Percentiles rank a stretch among this genome's conserved stretches.
phyloP scores from a whole-genome alignment of 2,888 invertebrate genomes.

The Amblyteles armatorius region DNA sequence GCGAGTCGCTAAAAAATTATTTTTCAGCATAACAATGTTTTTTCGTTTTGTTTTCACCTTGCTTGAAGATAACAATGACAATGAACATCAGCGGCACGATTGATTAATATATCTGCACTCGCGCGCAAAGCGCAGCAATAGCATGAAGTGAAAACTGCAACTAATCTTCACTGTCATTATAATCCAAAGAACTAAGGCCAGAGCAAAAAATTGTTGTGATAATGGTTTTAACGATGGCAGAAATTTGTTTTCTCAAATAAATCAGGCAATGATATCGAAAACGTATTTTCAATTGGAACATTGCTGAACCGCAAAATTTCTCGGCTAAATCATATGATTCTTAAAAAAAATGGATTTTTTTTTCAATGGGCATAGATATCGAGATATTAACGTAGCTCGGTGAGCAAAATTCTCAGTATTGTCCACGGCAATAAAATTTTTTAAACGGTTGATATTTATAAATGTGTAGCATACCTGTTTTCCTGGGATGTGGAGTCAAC shows the following conservation, averaged over 20 bases:
- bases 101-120: conserved; percentile 45
- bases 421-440: conserved; percentile 22
- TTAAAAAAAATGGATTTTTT: conserved; percentile 4
- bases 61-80: conserved; percentile 54
- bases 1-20: conserved; percentile 31
- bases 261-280: conserved; percentile 25
- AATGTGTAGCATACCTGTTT: conserved; percentile 77
- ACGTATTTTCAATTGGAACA: conserved; percentile 40
- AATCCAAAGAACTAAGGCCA: conserved; percentile 41
- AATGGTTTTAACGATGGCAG: conserved; percentile 37
- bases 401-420: conserved; percentile 12
- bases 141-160: conserved; percentile 34
- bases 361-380: conserved; percentile 10
- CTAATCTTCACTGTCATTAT: conserved; percentile 59
- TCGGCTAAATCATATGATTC: conserved; percentile 6
- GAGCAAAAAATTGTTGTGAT: conserved; percentile 23
- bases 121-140: conserved; percentile 70
- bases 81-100: conserved; percentile 54
- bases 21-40: conserved; percentile 9
- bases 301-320: conserved; percentile 19
- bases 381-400: conserved; percentile 18
- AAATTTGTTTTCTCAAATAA: conserved; percentile 12
- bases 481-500: conserved; percentile 74
- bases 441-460: conserved; percentile 29
- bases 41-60: conserved; percentile 17